Base-by-base conservation (phyloP, 2,797 vertebrate species). In the Psittacula echo region DNA sequence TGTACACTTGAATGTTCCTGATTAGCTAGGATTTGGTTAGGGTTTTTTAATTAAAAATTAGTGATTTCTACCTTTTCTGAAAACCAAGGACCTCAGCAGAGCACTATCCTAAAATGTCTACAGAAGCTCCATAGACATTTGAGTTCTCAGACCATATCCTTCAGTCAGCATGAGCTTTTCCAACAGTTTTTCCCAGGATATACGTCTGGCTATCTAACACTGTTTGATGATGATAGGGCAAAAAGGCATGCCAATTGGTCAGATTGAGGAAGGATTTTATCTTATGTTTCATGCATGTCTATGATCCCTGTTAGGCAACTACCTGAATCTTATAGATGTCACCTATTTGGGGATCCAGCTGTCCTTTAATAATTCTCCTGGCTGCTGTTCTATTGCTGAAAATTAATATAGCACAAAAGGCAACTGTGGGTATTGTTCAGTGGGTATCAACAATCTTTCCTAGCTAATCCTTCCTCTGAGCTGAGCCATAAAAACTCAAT, bases 381-480 rank as follows among this genome's bases (percentile, higher is more conserved):
- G 21, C 47, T 85, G 41, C 60, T 91, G 7, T 71, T 89, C 65
- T 65, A 4, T 34, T 50, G 65, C 62, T 92, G 58, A 65, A 85
- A 94, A 90, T 81, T 85, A 95, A 65, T 66, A 62, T 32, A 81
- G 32, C 54, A 66, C 87, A 54, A 83, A 93, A 92, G 44, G 68
- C 68, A 66, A 8, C 19, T 47, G 37, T 48, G 47, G 53, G 24
- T 81, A 32, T 50, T 87, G 75, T 80, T 81, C 42, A 61, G 24
- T 19, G 61, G 30, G 30, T 73, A 83, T 62, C 84, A 81, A 65
- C 51, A 70, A 23, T 23, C 17, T 84, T 73, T 85, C 62, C 45
- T 50, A 67, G 44, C 39, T 94, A 89, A 89, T 89, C 81, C 65
- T 72, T 53, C 50, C 42, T 81, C 88, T 93, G 89, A 94, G 48